A percentile compares a stretch with the other conserved stretches of the same genome.
These are phyloP conservation scores for Pectinophora gossypiella DNA, from an alignment of 1,140 invertebrate species.

Conservation along the genomic window DNA sequence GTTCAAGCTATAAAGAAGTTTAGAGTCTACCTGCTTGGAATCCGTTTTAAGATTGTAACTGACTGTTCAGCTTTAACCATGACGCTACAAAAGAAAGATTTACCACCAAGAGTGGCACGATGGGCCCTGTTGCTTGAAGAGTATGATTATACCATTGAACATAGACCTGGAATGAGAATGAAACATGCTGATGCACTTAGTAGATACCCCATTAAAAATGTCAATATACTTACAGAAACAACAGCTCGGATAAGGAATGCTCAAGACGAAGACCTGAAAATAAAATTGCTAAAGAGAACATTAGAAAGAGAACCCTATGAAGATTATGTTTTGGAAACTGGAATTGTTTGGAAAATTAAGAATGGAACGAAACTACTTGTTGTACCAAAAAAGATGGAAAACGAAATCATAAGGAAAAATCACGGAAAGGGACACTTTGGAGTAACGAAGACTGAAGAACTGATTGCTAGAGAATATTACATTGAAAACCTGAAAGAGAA, in stretches of 20 bases:
- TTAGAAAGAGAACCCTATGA: slow-evolving; percentile 5
- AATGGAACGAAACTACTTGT: slow-evolving; percentile 7
- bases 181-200: too few relatives aligned
- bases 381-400: slow-evolving; percentile 8
- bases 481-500: slow-evolving; percentile 23
- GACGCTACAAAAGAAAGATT: slow-evolving; percentile 55
- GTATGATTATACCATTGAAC: background rate
- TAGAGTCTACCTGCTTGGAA: slow-evolving; percentile 65
- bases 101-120: slow-evolving; percentile 29
- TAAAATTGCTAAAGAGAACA: slow-evolving; percentile 6
- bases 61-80: slow-evolving; percentile 49
- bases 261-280: slow-evolving; percentile 8
- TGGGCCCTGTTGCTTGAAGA: slow-evolving; percentile 12
- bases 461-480: too few relatives aligned
- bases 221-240: background rate
- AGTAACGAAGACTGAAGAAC: too few relatives aligned
- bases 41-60: slow-evolving; percentile 62
- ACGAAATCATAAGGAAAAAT: slow-evolving; percentile 18
- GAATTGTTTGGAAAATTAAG: slow-evolving; percentile 6
- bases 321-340: slow-evolving; percentile 10
- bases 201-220: background rate
- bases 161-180: too few relatives aligned
- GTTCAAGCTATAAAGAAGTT: slow-evolving; percentile 71
- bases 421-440: too few relatives aligned
- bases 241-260: background rate